These are phyloP conservation scores for Ypsolopha sequella DNA, from an alignment of 2,888 invertebrate species.

Conservation along the genomic window DNA sequence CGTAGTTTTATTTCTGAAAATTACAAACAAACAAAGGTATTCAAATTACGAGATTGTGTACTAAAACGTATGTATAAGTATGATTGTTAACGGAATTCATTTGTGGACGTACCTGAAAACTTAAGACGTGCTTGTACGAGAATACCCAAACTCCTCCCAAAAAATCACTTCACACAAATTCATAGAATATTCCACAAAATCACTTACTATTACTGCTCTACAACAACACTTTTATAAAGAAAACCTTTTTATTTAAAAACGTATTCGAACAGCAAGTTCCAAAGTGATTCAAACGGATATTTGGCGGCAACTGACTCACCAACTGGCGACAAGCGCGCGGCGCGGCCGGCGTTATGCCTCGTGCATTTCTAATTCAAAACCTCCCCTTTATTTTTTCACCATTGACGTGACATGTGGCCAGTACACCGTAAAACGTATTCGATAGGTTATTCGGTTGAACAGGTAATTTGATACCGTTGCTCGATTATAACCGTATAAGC, in stretches of 20 bases:
- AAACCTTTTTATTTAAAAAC: too few species aligned
- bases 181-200: neutral
- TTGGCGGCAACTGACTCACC: constrained; percentile 20
- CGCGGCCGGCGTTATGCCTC: constrained; percentile 25
- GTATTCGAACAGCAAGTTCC: too few species aligned
- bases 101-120: too few species aligned
- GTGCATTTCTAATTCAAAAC: constrained; percentile 24
- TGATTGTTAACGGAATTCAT: too few species aligned
- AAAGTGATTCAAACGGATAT: constrained; percentile 5
- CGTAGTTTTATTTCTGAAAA: too few species aligned
- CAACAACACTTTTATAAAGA: too few species aligned
- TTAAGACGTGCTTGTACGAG: too few species aligned
- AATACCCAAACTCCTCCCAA: neutral
- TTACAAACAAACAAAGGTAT: too few species aligned
- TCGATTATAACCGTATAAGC: constrained; percentile 4
- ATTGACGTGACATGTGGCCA: constrained; percentile 15
- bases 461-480: constrained; percentile 6
- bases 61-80: too few species aligned
- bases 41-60: too few species aligned
- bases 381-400: constrained; percentile 20
- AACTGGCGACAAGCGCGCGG: constrained; percentile 2
- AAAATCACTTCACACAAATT: neutral
- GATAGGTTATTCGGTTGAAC: constrained; percentile 6
- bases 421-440: constrained; percentile 25
- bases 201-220: neutral